Conservation (phyloP, 2,113 vertebrate genomes). For the Conger conger region DNA sequence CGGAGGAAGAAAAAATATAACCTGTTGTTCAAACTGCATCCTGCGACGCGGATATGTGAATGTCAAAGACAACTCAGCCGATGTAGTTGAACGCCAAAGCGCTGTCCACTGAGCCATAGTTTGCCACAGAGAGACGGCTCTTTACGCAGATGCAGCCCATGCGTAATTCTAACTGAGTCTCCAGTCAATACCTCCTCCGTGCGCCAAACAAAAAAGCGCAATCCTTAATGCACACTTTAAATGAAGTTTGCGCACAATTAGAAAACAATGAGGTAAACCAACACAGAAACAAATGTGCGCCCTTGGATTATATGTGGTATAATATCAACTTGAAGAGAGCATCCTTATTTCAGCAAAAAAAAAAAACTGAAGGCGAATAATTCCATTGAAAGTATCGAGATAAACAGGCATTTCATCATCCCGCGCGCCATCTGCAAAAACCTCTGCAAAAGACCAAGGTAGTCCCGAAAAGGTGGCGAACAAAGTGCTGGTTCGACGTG, state of each 20-base stretch:
- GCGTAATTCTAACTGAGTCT: not conserved
- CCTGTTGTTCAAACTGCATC: not conserved
- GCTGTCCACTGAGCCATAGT: not conserved
- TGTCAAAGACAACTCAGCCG: not conserved
- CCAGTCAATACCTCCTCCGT: not conserved
- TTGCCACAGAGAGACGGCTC: not conserved
- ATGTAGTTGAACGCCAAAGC: not conserved
- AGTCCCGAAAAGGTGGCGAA: conserved; percentile 42
- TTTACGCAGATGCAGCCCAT: not conserved
- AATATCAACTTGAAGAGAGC: not conserved
- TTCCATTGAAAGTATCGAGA: conserved; percentile 6
- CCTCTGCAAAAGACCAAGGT: conserved; percentile 24
- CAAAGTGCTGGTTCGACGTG: conserved; percentile 35
- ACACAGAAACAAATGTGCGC: not conserved
- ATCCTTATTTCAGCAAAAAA: not conserved
- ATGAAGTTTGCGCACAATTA: not conserved
- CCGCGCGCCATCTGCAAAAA: conserved; percentile 22
- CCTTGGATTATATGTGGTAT: not conserved
- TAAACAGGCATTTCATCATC: conserved; percentile 18
- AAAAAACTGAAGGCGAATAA: conserved; percentile 13
- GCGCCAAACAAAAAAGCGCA: not conserved
- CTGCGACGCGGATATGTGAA: not conserved
- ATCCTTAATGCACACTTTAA: not conserved
- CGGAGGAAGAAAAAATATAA: not conserved
- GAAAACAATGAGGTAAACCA: not conserved